Evolutionary conservation across 2,797 vertebrate genomes (phyloP).

Genomic region (Parauchenoglanis punctatus): DNA sequence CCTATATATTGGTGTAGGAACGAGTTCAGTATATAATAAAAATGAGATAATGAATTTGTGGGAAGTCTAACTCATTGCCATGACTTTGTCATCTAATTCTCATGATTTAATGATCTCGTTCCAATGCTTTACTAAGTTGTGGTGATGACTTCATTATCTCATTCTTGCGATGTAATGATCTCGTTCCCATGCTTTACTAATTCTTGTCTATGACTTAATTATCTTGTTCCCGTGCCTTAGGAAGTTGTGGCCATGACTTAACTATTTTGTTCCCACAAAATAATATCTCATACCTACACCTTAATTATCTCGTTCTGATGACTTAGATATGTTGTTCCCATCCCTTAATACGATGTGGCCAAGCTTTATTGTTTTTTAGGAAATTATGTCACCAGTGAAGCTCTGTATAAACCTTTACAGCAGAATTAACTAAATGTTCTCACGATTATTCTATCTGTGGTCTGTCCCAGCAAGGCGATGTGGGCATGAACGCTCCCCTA

Average conservation of each 20-base stretch:
- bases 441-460: not conserved
- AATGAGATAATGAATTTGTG: no score
- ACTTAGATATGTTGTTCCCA: not conserved
- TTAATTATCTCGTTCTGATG: not conserved
- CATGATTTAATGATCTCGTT: not conserved
- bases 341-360: not conserved
- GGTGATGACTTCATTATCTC: not conserved
- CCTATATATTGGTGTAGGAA: no score
- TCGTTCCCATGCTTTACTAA: not conserved
- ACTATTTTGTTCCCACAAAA: not conserved
- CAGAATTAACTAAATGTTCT: not conserved
- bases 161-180: not conserved
- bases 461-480: conserved; percentile 79
- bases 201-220: not conserved
- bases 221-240: not conserved
- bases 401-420: not conserved
- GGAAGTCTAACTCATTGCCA: not conserved
- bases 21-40: no score
- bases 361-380: not conserved
- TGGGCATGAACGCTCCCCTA: conserved; percentile 82
- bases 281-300: not conserved
- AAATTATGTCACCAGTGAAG: not conserved
- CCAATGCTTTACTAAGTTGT: not conserved
- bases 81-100: not conserved
- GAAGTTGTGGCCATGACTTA: not conserved